Evolutionary conservation across 2,888 invertebrate genomes (phyloP).

Genomic region (Trachelus troglodyta): DNA sequence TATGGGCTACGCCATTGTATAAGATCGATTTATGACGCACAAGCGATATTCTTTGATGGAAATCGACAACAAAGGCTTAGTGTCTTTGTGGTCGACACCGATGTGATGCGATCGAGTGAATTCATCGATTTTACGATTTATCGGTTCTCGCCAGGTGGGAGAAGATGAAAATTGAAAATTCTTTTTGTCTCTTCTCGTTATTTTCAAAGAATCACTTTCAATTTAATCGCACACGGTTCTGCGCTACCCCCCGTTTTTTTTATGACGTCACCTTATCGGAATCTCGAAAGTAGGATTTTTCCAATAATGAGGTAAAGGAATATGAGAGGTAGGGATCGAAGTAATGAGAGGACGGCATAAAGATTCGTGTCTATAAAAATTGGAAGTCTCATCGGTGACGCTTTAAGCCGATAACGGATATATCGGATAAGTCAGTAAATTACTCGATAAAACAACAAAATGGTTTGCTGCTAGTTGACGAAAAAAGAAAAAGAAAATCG

Average conservation of each 20-base stretch:
- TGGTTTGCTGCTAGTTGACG: neutral
- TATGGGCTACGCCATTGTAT: neutral
- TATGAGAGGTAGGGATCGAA: neutral
- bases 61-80: neutral
- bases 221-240: neutral
- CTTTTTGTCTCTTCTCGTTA: neutral
- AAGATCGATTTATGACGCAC: neutral
- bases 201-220: neutral
- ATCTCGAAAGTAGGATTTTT: neutral
- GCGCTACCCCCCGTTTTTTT: neutral
- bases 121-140: neutral
- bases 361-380: neutral
- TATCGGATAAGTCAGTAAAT: neutral
- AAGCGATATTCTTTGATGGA: neutral
- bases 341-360: neutral
- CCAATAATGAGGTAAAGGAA: neutral
- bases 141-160: neutral
- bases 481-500: neutral
- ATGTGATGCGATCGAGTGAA: neutral
- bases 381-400: neutral
- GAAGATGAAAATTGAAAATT: neutral
- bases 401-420: neutral
- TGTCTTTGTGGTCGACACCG: neutral
- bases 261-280: neutral
- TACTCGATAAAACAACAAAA: neutral